Conservation (phyloP, 2,888 invertebrate genomes). For the Perizoma affinitatum region DNA sequence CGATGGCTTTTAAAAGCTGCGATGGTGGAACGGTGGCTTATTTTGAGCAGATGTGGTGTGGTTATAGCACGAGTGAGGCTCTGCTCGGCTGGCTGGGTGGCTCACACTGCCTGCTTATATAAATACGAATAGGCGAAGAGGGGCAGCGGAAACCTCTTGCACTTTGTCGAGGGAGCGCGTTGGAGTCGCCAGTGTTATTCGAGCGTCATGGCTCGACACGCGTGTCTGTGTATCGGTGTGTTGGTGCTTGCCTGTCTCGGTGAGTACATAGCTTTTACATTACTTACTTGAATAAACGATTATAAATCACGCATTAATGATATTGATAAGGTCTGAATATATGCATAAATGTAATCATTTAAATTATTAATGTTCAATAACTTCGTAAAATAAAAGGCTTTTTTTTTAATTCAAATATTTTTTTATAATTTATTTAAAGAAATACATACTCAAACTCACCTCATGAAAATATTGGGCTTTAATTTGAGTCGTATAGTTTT, state of each 20-base stretch:
- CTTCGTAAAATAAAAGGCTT: background rate
- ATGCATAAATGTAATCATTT: no score
- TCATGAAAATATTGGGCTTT: background rate
- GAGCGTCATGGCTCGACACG: slow-evolving; percentile 84
- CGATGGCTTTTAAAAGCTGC: slow-evolving; percentile 69
- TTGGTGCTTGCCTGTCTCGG: slow-evolving; percentile 75
- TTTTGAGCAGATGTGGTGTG: slow-evolving; percentile 58
- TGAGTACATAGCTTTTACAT: slow-evolving; percentile 60
- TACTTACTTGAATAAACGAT: background rate
- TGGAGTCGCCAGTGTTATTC: slow-evolving; percentile 74
- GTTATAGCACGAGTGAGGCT: slow-evolving; percentile 65
- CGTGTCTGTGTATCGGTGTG: slow-evolving; percentile 79
- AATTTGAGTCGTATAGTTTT: background rate
- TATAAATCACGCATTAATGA: slow-evolving; percentile 12
- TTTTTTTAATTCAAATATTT: background rate
- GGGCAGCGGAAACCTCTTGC: slow-evolving; percentile 80
- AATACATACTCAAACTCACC: background rate
- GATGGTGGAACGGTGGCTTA: slow-evolving; percentile 56
- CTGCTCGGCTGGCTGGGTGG: slow-evolving; percentile 51
- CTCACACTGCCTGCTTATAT: slow-evolving; percentile 74
- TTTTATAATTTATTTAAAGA: background rate
- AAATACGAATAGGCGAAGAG: slow-evolving; percentile 83
- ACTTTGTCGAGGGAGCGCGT: slow-evolving; percentile 77
- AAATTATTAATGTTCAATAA: background rate
- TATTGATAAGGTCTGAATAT: background rate